These are phyloP conservation scores for Channa argus DNA, from an alignment of 2,113 vertebrate genomes.

Conservation along the genomic window DNA sequence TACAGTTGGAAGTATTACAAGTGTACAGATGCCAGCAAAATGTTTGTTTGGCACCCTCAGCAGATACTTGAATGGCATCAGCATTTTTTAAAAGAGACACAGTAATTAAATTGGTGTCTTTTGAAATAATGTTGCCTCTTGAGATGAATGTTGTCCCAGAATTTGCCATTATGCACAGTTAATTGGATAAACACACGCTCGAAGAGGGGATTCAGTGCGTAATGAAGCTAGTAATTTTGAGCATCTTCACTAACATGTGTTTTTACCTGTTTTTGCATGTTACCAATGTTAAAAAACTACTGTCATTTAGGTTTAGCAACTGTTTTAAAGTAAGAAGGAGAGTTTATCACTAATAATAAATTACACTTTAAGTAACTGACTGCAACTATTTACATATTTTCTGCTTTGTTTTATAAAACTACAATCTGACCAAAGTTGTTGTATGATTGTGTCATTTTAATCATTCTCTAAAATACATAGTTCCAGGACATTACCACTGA, in stretches of 20 bases:
- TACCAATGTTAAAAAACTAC: no score
- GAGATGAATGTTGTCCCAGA: constrained; percentile 9
- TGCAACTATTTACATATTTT: neutral
- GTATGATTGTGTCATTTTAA: neutral
- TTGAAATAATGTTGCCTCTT: constrained; percentile 10
- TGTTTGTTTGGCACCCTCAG: neutral
- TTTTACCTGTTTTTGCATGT: neutral
- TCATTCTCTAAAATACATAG: no score
- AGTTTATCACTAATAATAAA: no score
- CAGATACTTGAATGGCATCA: neutral
- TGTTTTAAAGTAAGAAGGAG: no score
- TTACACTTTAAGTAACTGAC: no score
- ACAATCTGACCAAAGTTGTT: neutral
- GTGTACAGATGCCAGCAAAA: neutral
- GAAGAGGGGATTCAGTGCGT: constrained; percentile 16
- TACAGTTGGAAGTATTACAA: neutral
- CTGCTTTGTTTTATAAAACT: neutral
- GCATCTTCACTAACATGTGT: neutral
- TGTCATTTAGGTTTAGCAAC: no score
- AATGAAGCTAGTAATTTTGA: neutral
- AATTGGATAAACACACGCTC: constrained; percentile 10
- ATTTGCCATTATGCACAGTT: neutral
- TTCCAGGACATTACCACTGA: no score
- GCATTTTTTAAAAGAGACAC: neutral
- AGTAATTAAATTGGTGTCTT: constrained; percentile 11